Evolutionary conservation across 2,888 invertebrate species (phyloP).

Genomic region (Phasia obesa): DNA sequence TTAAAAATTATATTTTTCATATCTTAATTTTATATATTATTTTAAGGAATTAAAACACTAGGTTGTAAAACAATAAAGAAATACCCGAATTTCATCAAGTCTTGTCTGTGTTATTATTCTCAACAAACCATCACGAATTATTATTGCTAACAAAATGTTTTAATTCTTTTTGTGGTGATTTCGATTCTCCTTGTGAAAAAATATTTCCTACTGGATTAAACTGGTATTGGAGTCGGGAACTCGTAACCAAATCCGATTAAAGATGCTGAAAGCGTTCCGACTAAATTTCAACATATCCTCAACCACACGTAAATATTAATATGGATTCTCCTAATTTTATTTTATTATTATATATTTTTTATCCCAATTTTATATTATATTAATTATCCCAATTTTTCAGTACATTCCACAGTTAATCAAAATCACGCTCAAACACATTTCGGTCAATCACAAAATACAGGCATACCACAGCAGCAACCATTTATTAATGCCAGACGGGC

Average conservation of each 20-base stretch:
- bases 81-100: no score
- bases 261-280: no score
- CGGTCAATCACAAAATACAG: slow-evolving; percentile 17
- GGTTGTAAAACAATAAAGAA: no score
- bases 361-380: background rate
- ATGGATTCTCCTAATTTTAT: slow-evolving; percentile 37
- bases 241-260: no score
- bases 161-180: background rate
- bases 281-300: slow-evolving; percentile 30
- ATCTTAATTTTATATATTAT: no score
- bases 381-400: slow-evolving; percentile 34
- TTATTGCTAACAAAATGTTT: no score
- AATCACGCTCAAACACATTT: slow-evolving; percentile 17
- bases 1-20: no score
- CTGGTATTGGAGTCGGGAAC: no score
- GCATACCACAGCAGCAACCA: slow-evolving; percentile 17
- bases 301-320: slow-evolving; percentile 42
- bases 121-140: no score
- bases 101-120: no score
- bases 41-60: no score
- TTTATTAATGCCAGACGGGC: slow-evolving; percentile 8
- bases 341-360: no score
- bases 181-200: background rate
- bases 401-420: slow-evolving; percentile 19
- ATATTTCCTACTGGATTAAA: background rate